A percentile compares a stretch with the other conserved stretches of the same genome.
phyloP scores from a whole-genome alignment of 2,888 invertebrate species.

The Scaptomyza flava region DNA sequence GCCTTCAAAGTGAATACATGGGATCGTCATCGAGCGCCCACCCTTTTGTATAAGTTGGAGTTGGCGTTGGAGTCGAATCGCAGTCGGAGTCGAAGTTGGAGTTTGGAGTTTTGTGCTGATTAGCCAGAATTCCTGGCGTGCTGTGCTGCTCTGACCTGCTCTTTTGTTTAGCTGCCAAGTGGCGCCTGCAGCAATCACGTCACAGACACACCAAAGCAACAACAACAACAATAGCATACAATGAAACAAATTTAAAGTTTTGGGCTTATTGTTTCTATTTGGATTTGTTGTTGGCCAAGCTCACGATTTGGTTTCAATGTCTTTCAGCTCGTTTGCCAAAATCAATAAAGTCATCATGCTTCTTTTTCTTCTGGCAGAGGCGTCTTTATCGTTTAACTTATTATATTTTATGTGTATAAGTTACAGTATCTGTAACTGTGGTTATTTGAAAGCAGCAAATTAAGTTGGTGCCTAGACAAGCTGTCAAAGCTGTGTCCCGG shows the following conservation, averaged over 20 bases:
- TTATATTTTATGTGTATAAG: conserved; percentile 15
- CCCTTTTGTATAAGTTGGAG: conserved; percentile 54
- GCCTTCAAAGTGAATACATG: conserved; percentile 72
- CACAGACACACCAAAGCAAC: conserved; percentile 70
- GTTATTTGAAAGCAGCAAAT: conserved; percentile 66
- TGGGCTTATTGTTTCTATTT: conserved; percentile 69
- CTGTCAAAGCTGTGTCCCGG: conserved; percentile 64
- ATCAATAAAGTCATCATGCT: conserved; percentile 73
- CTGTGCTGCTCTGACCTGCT: conserved; percentile 55
- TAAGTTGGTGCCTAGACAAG: conserved; percentile 54
- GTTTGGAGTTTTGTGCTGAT: conserved; percentile 59
- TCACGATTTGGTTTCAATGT: conserved; percentile 78
- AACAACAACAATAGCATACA: conserved; percentile 27
- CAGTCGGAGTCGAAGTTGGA: conserved; percentile 11
- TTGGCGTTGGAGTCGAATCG: conserved; percentile 8
- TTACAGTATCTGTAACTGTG: not conserved
- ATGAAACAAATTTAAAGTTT: conserved; percentile 30
- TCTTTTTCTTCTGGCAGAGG: conserved; percentile 53
- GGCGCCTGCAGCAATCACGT: conserved; percentile 82
- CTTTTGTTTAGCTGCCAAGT: conserved; percentile 79
- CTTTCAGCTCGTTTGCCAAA: conserved; percentile 68
- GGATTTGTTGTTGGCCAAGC: conserved; percentile 67
- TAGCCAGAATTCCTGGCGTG: conserved; percentile 78
- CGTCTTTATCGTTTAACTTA: conserved; percentile 42
- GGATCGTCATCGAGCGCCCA: conserved; percentile 65